A percentile compares a stretch with the other conserved stretches of the same genome.
Evolutionary conservation across 2,888 invertebrate species (phyloP).

Genomic region (Oxytorus armatus): DNA sequence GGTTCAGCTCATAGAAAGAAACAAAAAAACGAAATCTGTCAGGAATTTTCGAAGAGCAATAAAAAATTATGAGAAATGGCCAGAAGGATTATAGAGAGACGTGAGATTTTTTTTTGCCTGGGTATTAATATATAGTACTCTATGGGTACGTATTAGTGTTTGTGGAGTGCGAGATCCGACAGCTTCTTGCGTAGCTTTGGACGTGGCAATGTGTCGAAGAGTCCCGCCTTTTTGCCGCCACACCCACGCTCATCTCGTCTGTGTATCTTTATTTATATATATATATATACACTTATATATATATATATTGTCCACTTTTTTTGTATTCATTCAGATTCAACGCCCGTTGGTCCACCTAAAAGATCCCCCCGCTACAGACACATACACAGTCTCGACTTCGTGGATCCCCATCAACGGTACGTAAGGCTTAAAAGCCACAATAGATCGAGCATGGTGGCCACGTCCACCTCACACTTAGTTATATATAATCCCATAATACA

Average conservation of each 20-base stretch:
- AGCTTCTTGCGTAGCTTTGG: conserved; percentile 76
- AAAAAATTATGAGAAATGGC: conserved; percentile 46
- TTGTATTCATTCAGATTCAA: conserved; percentile 81
- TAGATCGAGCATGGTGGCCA: conserved; percentile 80
- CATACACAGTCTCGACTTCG: conserved; percentile 66
- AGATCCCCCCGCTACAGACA: conserved; percentile 4
- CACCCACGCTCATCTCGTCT: conserved; percentile 80
- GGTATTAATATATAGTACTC: conserved; percentile 8
- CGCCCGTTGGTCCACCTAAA: conserved; percentile 78
- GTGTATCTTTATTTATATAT: conserved; percentile 70
- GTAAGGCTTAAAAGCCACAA: conserved; percentile 75
- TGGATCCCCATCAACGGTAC: conserved; percentile 72
- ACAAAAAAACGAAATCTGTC: neutral
- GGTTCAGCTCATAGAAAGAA: neutral
- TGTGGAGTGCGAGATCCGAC: conserved; percentile 81
- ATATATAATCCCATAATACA: conserved; percentile 44
- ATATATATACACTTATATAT: conserved; percentile 22
- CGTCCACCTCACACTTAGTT: conserved; percentile 14
- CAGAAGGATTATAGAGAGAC: neutral
- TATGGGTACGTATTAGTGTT: conserved; percentile 11
- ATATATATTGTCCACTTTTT: conserved; percentile 72
- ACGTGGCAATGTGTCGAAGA: conserved; percentile 82
- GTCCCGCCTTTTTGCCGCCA: conserved; percentile 81
- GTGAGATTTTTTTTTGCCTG: conserved; percentile 4
- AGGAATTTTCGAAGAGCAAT: conserved; percentile 31